Conservation (phyloP, 2,888 invertebrate species). For the Papilio protenor region DNA sequence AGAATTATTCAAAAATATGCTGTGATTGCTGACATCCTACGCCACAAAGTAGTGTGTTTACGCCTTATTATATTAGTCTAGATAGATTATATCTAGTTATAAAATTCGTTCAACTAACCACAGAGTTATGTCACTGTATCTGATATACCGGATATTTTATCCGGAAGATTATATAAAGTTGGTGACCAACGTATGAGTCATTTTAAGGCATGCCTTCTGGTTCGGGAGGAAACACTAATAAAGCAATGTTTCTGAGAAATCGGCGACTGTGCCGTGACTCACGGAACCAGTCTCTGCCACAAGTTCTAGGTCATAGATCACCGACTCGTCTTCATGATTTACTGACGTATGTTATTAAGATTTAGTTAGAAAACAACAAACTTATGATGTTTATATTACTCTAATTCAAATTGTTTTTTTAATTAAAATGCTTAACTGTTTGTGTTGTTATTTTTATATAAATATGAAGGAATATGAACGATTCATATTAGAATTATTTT, state of each 20-base stretch:
- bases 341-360: constrained; percentile 1
- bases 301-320: constrained; percentile 80
- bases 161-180: constrained; percentile 48
- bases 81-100: background rate
- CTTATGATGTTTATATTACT: too few relatives aligned
- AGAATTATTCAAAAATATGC: too few relatives aligned
- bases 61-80: too few relatives aligned
- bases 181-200: constrained; percentile 53
- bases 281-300: constrained; percentile 58
- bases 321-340: constrained; percentile 47
- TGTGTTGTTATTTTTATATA: too few relatives aligned
- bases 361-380: background rate
- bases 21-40: too few relatives aligned
- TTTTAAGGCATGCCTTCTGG: constrained; percentile 46
- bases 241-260: constrained; percentile 70
- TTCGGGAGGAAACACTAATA: constrained; percentile 69
- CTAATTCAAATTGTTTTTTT: background rate
- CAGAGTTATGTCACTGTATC: constrained; percentile 50
- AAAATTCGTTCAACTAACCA: constrained; percentile 21
- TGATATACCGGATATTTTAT: constrained; percentile 51
- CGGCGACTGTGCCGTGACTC: constrained; percentile 55
- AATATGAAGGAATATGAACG: too few relatives aligned
- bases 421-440: background rate
- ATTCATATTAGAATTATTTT: too few relatives aligned
- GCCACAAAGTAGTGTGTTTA: too few relatives aligned